These are phyloP conservation scores for Latrodectus hesperus DNA, from an alignment of 2,888 invertebrate genomes.

Conservation along the genomic window DNA sequence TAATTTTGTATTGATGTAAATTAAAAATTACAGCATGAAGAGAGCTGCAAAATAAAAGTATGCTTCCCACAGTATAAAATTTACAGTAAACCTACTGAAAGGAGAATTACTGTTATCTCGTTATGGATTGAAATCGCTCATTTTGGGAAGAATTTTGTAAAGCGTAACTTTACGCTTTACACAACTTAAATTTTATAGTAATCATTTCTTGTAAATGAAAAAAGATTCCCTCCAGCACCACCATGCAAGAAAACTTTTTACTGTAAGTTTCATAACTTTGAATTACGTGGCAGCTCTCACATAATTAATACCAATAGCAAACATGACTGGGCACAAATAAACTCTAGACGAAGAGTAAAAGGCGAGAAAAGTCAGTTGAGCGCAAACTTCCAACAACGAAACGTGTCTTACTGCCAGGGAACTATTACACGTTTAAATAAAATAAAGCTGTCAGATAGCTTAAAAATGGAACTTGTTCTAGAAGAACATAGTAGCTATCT, in stretches of 20 bases:
- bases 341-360: constrained; percentile 3
- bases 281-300: neutral
- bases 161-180: constrained; percentile 10
- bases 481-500: constrained; percentile 2
- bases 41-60: neutral
- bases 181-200: constrained; percentile 13
- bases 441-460: neutral
- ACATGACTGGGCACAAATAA: constrained; percentile 6
- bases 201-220: neutral
- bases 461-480: neutral
- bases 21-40: neutral
- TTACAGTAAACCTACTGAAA: too few species aligned
- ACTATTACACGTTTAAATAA: constrained; percentile 5
- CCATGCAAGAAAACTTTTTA: constrained; percentile 2
- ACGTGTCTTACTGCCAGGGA: neutral
- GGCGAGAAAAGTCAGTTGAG: constrained; percentile 8
- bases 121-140: constrained; percentile 1
- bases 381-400: constrained; percentile 3
- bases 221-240: neutral
- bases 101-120: too few species aligned
- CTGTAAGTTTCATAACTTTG: neutral
- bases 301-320: neutral
- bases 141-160: constrained; percentile 11
- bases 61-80: neutral
- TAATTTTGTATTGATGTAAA: too few species aligned